Evolutionary conservation across 2,113 vertebrate species (phyloP), one percentile per base, ranked within the genome.

Genomic region (Gavia stellata): DNA sequence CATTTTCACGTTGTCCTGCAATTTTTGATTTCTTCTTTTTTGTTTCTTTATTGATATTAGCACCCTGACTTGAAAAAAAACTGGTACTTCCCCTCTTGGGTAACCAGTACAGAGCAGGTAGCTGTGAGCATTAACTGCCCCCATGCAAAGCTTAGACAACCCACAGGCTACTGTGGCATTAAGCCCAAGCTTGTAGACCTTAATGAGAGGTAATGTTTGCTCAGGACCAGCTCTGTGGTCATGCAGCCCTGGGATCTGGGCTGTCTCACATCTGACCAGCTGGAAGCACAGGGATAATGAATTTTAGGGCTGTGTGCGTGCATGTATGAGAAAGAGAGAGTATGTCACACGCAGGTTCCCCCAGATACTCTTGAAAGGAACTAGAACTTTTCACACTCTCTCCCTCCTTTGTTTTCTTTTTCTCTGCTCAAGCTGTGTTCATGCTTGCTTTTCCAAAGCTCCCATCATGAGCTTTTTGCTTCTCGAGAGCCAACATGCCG

Each of bases 401-500:
- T 67, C 52, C 17, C 19, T 81, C 44, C 53, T 66, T 70, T 85
- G 44, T 85, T 95, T 96, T 82, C 74, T 88, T 92, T 95, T 90
- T 28, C n/a, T 88, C 50, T 88, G 71, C 66, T 90, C 93, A 84
- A 97, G 72, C 93, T 92, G 90, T 92, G 92, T 92, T 96, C 45
- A 5, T 96, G 89, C 90, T 90, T 91, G 91, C 75, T 96, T 94
- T 97, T 97, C 95, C 92, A 96, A 97, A 96, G 73, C 86, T 96
- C 96, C 86, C 84, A 94, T 96, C 96, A 92, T 70, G 84, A 97
- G 86, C 63, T 94, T 94, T 97, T 97, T 96, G 84, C 94, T 97
- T 96, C 92, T 90, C 31, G 3, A 94, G 91, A 97, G 81, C 84
- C 67, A 70, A 95, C 91, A 86, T 80, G 73, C 89, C 1, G n/a